Evolutionary conservation across 2,797 vertebrate genomes (phyloP).

Genomic region (Heliangelus exortis): DNA sequence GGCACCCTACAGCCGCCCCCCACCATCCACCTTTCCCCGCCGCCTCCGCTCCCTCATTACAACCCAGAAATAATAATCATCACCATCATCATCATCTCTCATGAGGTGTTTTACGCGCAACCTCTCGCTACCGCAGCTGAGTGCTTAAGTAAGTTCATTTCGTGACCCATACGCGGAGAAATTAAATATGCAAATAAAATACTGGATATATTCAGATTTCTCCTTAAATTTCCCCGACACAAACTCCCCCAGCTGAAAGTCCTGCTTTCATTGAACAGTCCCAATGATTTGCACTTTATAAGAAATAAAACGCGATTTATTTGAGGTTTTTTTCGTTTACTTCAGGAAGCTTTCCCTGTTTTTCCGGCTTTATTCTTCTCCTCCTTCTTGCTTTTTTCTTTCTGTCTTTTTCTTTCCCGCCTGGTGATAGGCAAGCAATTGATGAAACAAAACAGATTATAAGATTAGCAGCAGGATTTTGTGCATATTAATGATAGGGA

Average conservation of each 20-base stretch:
- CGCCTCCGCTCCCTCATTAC: not conserved
- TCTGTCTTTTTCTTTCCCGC: slow-evolving; percentile 2
- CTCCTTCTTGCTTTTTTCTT: not conserved
- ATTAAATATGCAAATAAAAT: not conserved
- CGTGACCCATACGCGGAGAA: not conserved
- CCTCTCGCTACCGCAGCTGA: not conserved
- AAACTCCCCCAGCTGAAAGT: not conserved
- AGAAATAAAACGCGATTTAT: slow-evolving; percentile 13
- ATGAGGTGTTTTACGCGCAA: not conserved
- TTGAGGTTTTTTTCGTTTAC: slow-evolving; percentile 1
- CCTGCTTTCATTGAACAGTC: not conserved
- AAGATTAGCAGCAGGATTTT: slow-evolving; percentile 57
- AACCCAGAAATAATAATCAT: not conserved
- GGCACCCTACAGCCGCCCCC: not conserved
- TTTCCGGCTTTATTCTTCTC: slow-evolving; percentile 42
- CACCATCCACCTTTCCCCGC: not conserved
- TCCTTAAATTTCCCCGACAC: not conserved
- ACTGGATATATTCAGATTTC: not conserved
- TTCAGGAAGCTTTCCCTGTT: slow-evolving; percentile 27
- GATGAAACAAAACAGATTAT: slow-evolving; percentile 69
- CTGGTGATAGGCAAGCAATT: slow-evolving; percentile 51
- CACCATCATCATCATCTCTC: not conserved
- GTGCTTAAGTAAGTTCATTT: not conserved
- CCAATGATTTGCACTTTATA: not conserved
- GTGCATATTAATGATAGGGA: slow-evolving; percentile 62